Base-by-base conservation (phyloP, 1,140 invertebrate species). In the Sinonovacula constricta region DNA sequence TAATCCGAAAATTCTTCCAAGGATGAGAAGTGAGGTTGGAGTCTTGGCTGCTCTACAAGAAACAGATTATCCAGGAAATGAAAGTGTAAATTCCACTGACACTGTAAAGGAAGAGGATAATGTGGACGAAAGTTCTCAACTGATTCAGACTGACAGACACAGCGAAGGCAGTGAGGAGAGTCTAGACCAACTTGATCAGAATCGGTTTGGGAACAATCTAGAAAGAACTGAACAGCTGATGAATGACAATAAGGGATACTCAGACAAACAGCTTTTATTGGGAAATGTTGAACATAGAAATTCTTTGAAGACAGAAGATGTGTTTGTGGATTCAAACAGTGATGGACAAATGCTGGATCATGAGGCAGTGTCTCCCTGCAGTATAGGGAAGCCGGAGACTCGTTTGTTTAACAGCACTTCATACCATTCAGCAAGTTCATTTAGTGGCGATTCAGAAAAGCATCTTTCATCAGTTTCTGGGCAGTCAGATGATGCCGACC, bases 371-470 rank as follows among this genome's bases (percentile, higher is more conserved):
- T 45, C 39, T 10, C 39, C 39, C 18, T 10, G 7, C 18, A 18
- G 39, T 45, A 18, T 45, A 45, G 39, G 18, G 7, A 45, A 45
- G 39, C 18, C 7, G 7, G 39, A 74, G 33, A 63, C 45, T 24
- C 7, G 70, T 26, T 60, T 74, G n/a, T 74, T 74, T 54, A 54
- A 74, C 36, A 74, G 70, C 63, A 62, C 36, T 18, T 74, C 70
- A 12, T 63, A 34, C 30, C 70, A 74, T 74, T 74, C 70, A 28
- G 60, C 70, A 14, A 74, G 59, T 34, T 74, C 70, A 22, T 31
- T 56, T 34, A 74, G 70, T 63, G 70, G 59, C 12, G 70, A 63
- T 59, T 74, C 70, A 10, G 70, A 74, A 28, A 54, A 74, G 18
- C 24, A 56, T 1, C 36, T 74, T 14, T 74, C 70, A 22, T 26